These are phyloP conservation scores for Acleris laterana DNA, from an alignment of 2,888 invertebrate species.

Conservation along the genomic window DNA sequence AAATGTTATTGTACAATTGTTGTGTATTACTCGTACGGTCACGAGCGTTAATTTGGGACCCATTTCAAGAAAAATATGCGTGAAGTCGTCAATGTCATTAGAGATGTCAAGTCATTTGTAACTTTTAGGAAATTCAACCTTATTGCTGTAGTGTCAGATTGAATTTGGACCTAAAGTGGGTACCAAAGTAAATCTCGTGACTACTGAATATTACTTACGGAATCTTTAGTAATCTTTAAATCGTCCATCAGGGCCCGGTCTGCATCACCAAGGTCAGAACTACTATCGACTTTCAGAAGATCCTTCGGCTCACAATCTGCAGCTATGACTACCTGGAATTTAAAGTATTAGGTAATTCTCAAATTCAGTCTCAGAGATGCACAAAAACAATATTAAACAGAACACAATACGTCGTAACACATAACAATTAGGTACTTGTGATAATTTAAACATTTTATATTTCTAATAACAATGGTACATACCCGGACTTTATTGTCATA, in stretches of 20 bases:
- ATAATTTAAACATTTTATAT: conserved; percentile 1
- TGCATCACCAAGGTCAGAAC: conserved; percentile 91
- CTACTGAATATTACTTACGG: conserved; percentile 76
- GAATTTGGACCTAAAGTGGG: too few relatives aligned
- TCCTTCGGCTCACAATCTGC: conserved; percentile 91
- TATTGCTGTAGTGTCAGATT: too few relatives aligned
- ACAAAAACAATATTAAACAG: not conserved
- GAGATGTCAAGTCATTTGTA: too few relatives aligned
- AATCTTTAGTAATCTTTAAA: conserved; percentile 91
- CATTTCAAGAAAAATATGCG: too few relatives aligned
- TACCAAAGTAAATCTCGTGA: too few relatives aligned
- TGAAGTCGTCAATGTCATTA: too few relatives aligned
- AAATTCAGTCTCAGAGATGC: not conserved
- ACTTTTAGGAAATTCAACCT: too few relatives aligned
- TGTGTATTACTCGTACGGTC: too few relatives aligned
- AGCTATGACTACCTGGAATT: conserved; percentile 90
- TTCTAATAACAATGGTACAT: conserved; percentile 46
- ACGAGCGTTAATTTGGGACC: too few relatives aligned
- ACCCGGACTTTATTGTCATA: conserved; percentile 95
- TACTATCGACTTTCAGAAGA: conserved; percentile 88
- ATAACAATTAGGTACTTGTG: not conserved
- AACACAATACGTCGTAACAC: too few relatives aligned
- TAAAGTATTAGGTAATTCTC: not conserved
- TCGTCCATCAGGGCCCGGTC: conserved; percentile 97
- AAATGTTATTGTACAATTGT: too few relatives aligned